Percentiles rank a stretch among this genome's conserved stretches.
Evolutionary conservation across 2,113 vertebrate genomes (phyloP).

Genomic region (Archilochus colubris): DNA sequence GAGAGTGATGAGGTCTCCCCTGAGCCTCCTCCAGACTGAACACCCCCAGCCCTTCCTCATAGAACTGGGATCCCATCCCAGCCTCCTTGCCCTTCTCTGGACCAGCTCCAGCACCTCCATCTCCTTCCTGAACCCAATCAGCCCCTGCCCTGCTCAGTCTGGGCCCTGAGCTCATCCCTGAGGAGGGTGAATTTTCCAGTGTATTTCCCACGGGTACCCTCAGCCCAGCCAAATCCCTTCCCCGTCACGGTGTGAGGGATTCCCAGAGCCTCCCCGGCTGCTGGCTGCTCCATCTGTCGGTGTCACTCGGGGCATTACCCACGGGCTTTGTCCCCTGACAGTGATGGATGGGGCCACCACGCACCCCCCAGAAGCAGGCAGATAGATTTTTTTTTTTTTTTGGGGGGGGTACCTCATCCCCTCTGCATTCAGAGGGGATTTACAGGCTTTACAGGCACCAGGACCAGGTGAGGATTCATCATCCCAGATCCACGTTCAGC

Average conservation of each 20-base stretch:
- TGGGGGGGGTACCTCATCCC: neutral
- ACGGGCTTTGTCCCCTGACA: neutral
- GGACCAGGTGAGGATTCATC: neutral
- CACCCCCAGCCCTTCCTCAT: too few species aligned
- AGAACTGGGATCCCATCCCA: too few species aligned
- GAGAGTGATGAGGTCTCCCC: too few species aligned
- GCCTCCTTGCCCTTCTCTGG: too few species aligned
- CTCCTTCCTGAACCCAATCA: too few species aligned
- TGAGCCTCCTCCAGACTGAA: too few species aligned
- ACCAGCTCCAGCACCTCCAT: too few species aligned
- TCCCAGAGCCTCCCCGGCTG: neutral
- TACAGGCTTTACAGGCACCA: neutral
- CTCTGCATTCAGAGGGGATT: neutral
- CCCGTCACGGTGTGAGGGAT: neutral
- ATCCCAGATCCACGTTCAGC: rapidly evolving
- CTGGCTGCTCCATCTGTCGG: slow-evolving; percentile 8
- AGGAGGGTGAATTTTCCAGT: neutral
- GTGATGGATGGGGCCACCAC: neutral
- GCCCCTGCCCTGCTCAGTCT: rapidly evolving
- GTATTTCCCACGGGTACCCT: neutral
- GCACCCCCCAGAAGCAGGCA: neutral
- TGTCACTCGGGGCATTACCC: neutral
- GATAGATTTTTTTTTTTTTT: neutral
- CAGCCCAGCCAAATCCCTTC: neutral
- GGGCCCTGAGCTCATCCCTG: neutral